These are phyloP conservation scores for Carposina sasakii DNA, from an alignment of 1,140 invertebrate species.

Conservation along the genomic window DNA sequence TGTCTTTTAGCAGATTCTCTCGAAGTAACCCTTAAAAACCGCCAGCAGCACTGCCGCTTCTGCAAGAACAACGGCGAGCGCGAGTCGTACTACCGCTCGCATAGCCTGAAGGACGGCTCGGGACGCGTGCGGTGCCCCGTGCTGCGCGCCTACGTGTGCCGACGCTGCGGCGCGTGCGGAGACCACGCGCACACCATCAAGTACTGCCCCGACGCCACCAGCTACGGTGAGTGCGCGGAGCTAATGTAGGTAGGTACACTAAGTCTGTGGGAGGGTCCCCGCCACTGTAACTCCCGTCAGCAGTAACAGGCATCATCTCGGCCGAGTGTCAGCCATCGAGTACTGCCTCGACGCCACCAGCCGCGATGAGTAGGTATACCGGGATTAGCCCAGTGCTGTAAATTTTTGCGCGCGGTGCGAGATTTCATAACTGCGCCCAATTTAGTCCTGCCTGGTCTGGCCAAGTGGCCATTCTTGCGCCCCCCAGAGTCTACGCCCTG, in stretches of 20 bases:
- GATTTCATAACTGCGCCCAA: no score
- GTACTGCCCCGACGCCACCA: slow-evolving; percentile 77
- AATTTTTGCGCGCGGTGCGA: neutral
- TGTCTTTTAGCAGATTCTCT: no score
- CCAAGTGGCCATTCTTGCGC: no score
- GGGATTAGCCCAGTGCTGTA: neutral
- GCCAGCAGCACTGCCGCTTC: slow-evolving; percentile 76
- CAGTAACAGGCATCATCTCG: slow-evolving; percentile 30
- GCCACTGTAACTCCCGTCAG: neutral
- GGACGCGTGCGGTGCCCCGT: slow-evolving; percentile 80
- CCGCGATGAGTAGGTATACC: slow-evolving; percentile 21
- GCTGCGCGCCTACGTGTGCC: slow-evolving; percentile 79
- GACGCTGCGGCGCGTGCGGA: slow-evolving; percentile 78
- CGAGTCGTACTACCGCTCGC: slow-evolving; percentile 74
- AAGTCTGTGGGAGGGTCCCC: neutral
- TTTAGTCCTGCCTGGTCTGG: no score
- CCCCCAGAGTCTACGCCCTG: no score
- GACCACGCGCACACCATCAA: slow-evolving; percentile 83
- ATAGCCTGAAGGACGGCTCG: slow-evolving; percentile 76
- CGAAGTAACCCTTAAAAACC: neutral
- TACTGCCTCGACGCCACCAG: slow-evolving; percentile 77
- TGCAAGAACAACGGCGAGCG: slow-evolving; percentile 84
- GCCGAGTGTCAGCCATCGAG: slow-evolving; percentile 82
- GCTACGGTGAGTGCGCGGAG: slow-evolving; percentile 22
- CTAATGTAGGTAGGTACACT: neutral